phyloP scores from a whole-genome alignment of 2,797 vertebrate species.

The Leptatherina wallacei region DNA sequence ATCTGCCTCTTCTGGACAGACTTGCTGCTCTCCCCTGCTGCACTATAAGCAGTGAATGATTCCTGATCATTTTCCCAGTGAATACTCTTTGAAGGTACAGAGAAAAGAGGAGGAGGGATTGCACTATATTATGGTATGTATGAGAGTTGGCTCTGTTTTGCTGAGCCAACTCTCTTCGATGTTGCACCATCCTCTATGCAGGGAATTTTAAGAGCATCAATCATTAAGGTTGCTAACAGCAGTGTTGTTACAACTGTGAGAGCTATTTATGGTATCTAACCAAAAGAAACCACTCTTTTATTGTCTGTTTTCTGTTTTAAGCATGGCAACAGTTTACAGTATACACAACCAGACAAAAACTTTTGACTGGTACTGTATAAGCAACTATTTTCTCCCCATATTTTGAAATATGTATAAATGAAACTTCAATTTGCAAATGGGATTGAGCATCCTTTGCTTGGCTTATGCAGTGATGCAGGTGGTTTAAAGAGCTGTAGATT shows the following conservation, averaged over 20 bases:
- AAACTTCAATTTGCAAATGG: not conserved
- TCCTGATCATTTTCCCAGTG: slow-evolving; percentile 58
- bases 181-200: slow-evolving; percentile 64
- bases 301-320: slow-evolving; percentile 3
- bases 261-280: not conserved
- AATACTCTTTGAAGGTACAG: slow-evolving; percentile 48
- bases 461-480: too few relatives aligned
- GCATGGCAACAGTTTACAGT: not conserved
- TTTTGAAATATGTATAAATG: not conserved
- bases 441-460: not conserved
- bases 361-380: too few relatives aligned
- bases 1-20: slow-evolving; percentile 48
- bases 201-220: slow-evolving; percentile 46
- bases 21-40: slow-evolving; percentile 51
- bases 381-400: not conserved
- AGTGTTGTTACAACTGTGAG: slow-evolving; percentile 22
- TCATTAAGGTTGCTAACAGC: slow-evolving; percentile 56
- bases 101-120: slow-evolving; percentile 10
- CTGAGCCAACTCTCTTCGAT: slow-evolving; percentile 72
- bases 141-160: slow-evolving; percentile 45
- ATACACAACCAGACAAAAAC: too few relatives aligned
- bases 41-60: slow-evolving; percentile 65
- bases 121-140: slow-evolving; percentile 57
- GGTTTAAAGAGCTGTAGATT: too few relatives aligned
- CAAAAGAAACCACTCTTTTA: slow-evolving; percentile 1